phyloP scores from a whole-genome alignment of 2,888 invertebrate genomes.

The Drosophila picticornis region DNA sequence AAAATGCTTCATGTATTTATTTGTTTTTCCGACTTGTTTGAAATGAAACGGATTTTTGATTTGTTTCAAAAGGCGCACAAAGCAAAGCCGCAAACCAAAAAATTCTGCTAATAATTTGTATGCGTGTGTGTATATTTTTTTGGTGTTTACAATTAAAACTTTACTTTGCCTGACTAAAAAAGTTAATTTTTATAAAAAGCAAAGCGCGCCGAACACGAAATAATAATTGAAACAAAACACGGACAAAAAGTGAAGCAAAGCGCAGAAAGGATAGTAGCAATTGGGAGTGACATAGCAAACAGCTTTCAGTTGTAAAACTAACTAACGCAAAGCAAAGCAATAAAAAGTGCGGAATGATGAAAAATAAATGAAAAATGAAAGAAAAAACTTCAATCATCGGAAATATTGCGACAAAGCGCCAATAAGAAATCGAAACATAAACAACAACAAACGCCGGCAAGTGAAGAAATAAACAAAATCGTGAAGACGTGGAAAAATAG shows the following conservation, averaged over 20 bases:
- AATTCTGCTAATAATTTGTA: slow-evolving; percentile 34
- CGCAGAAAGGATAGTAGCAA: slow-evolving; percentile 16
- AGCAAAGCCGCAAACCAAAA: slow-evolving; percentile 39
- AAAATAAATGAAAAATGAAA: slow-evolving; percentile 43
- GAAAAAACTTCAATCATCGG: slow-evolving; percentile 61
- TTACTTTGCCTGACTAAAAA: slow-evolving; percentile 27
- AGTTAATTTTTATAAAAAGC: not conserved
- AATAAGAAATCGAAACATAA: slow-evolving; percentile 59
- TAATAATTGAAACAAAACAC: slow-evolving; percentile 19
- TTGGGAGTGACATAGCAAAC: slow-evolving; percentile 20
- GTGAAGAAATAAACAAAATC: slow-evolving; percentile 57
- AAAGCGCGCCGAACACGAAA: slow-evolving; percentile 39
- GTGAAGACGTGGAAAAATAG: slow-evolving; percentile 7
- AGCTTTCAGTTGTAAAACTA: slow-evolving; percentile 25
- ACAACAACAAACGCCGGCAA: slow-evolving; percentile 68
- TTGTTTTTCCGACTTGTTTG: slow-evolving; percentile 54
- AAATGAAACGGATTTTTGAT: slow-evolving; percentile 68
- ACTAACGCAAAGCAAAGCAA: slow-evolving; percentile 17
- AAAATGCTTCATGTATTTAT: slow-evolving; percentile 63
- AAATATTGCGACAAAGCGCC: slow-evolving; percentile 73
- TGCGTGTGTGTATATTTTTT: slow-evolving; percentile 20
- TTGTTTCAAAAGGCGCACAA: slow-evolving; percentile 65
- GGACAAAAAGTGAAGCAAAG: slow-evolving; percentile 13
- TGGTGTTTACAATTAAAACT: slow-evolving; percentile 42
- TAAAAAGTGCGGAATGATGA: slow-evolving; percentile 17